Evolutionary conservation across 2,888 invertebrate genomes (phyloP), one percentile per base, ranked within the genome.

Genomic region (Imbricaverruca yamaguchii): DNA sequence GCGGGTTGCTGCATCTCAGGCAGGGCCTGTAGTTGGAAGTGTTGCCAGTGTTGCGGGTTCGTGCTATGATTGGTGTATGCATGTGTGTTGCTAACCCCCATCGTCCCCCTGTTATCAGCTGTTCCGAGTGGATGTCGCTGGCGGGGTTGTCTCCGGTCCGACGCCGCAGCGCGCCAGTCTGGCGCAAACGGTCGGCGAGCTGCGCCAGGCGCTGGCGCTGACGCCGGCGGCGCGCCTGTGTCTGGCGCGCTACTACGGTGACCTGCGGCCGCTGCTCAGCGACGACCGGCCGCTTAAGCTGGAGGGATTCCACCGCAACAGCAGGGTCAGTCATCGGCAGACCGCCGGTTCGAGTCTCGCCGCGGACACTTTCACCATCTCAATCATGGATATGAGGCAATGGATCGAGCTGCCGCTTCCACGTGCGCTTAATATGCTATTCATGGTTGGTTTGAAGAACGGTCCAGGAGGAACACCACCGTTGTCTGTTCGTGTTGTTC

Each of bases 131-230:
- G 23, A 23, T 21, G 74, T 55, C 55, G 3, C 74, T 3, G 55
- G 3, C 21, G 53, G 74, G 10, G 8, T 9, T 6, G 86, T 90
- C 82, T 88, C 91, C 83, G 91, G 91, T 59, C 91, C 92, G 53
- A 88, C 89, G 83, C 88, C 88, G 84, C 89, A 93, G 13, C 88
- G 92, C 83, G 90, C 91, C 57, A 89, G 90, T 84, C 87, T 89
- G 59, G 88, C 88, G 77, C 90, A 91, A 83, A 90, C 90, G 55
- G 89, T 90, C 23, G 87, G 87, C 61, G 90, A 90, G 80, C 88
- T 92, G 82, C 91, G 91, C 85, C 86, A 87, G 81, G 88, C 90
- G 81, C 87, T 93, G 83, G 88, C 88, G 6, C 74, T 55, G 53
- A 9, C 53, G 21, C 21, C 23, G 21, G 13, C 53, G 53, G 74